Evolutionary conservation across 2,113 vertebrate species (phyloP), one percentile per base, ranked within the genome.

Genomic region (Actinemys pallida): DNA sequence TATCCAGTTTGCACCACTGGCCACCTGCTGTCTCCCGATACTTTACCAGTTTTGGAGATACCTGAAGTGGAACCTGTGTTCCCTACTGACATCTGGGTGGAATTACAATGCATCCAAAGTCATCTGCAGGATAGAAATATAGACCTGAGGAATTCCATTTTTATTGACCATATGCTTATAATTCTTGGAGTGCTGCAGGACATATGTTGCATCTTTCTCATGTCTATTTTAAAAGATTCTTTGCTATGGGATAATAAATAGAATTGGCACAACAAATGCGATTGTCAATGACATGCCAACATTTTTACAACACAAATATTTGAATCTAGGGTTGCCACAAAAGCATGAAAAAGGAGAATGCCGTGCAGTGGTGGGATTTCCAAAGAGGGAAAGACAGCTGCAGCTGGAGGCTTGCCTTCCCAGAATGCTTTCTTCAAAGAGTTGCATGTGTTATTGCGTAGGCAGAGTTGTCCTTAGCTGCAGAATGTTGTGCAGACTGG

Each of bases 161-260:
- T 97, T 97, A 94, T 95, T 91, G 86, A 10, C 84, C 85, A 86
- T 39, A 35, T 97, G 89, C 93, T 98, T 94, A 76, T 93, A 94
- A 95, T 97, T 97, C 88, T 94, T 97, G 76, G 91, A 93, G 89
- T 90, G 87, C 95, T 95, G 92, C 88, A 93, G 87, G 97, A 92
- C 2, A 2, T 83, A 87, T 89, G 92, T 96, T 83, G 25, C 69
- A 88, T 96, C 92, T 97, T 91, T 10, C 39, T 88, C 59, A 8
- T 89, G 84, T 84, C 94, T 93, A 91, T 95, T 98, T 97, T 94
- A 88, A 92, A 95, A 96, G 11, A 62, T 96, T 72, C 84, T 95
- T 96, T 97, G 86, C 90, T 94, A 81, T 65, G 93, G 84, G 90
- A 88, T 93, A 96, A 97, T 95, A 97, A 95, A 54, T 81, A 92